Base-by-base conservation (phyloP, 2,888 invertebrate species). In the Hetaerina titia region DNA sequence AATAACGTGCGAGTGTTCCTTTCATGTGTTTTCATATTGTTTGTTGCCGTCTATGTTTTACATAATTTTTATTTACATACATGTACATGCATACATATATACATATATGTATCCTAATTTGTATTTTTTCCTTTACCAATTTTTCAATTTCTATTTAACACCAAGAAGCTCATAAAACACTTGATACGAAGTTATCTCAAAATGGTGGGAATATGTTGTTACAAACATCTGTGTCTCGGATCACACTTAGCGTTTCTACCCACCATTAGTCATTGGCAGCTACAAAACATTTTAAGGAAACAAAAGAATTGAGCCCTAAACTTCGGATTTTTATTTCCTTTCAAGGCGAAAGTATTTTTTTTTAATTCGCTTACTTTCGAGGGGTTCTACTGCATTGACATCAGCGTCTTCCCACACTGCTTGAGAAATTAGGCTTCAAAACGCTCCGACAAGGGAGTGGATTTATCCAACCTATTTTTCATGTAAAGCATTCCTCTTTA, bases 401-500 rank as follows among this genome's bases (percentile, higher is more conserved):
- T 31, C 81, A n/a, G 74, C 31, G 9, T 22, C 81, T 81, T 81
- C 69, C 69, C 69, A n/a, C 22, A 5, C 69, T 6, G 81, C 81
- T 25, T 11, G 81, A 25, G 81, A 81, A 31, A 81, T 81, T 81
- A 81, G 81, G 81, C 81, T 31, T 69, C 69, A n/a, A 69, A 69
- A 69, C 19, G n/a, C 69, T 69, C 22, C 69, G 22, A 69, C 22
- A 69, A 22, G 69, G 69, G 69, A 69, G n/a, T 22, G 69, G 69
- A 69, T 22, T 69, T 69, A 22, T 22, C 22, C 8, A 8, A 9
- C 69, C 69, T 22, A 69, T 69, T 69, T 69, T 69, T 69, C 69
- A 69, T 69, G 69, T 22, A 7, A 69, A 69, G 69, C 69, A n/a
- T n/a, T n/a, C 69, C 8, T 69, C 22, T 22, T 4, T n/a, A 22